phyloP scores from a whole-genome alignment of 2,888 invertebrate species.

The Erynnis tages region DNA sequence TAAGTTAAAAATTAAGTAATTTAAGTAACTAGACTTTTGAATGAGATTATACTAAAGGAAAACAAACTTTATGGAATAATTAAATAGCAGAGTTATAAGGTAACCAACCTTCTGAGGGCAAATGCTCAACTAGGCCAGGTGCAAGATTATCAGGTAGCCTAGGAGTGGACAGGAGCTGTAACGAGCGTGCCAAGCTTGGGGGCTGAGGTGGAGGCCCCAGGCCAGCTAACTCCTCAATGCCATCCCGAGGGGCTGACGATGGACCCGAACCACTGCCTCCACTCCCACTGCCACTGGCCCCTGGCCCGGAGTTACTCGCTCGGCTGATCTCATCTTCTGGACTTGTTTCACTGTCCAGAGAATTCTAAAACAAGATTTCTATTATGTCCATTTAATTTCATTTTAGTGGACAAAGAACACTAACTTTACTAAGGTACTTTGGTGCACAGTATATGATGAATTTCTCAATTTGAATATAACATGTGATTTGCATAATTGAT shows the following conservation, averaged over 20 bases:
- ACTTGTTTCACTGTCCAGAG: conserved; percentile 71
- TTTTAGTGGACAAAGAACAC: not conserved
- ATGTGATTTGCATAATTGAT: no score
- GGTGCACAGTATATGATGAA: no score
- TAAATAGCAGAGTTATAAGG: no score
- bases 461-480: no score
- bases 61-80: no score
- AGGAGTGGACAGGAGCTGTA: conserved; percentile 82
- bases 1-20: no score
- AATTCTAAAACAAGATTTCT: conserved; percentile 50
- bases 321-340: conserved; percentile 71
- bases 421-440: no score
- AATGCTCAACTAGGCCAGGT: conserved; percentile 84
- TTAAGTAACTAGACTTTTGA: no score
- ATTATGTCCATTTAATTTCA: not conserved
- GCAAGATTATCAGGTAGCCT: conserved; percentile 81
- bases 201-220: conserved; percentile 67
- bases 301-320: conserved; percentile 59
- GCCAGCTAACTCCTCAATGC: conserved; percentile 43
- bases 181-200: conserved; percentile 81
- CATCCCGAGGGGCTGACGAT: conserved; percentile 35
- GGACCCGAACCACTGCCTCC: conserved; percentile 42
- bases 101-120: conserved; percentile 85
- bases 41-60: no score
- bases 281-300: conserved; percentile 57